phyloP scores from a whole-genome alignment of 1,140 invertebrate genomes.

The Adelges cooleyi region DNA sequence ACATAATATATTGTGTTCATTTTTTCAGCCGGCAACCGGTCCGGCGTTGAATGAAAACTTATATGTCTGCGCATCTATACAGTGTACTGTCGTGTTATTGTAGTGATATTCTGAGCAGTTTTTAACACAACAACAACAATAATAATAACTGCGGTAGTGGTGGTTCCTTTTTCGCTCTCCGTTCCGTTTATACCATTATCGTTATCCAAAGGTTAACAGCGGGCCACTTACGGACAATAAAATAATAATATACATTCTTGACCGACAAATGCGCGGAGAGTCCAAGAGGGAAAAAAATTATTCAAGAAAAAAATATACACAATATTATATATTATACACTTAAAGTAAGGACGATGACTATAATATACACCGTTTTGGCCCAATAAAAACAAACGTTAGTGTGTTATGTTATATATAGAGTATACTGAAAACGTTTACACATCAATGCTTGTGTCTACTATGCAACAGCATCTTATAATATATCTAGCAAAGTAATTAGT shows the following conservation, averaged over 20 bases:
- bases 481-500: no score
- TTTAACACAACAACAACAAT: constrained; percentile 18
- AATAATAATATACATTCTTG: constrained; percentile 16
- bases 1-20: not conserved
- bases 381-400: constrained; percentile 11
- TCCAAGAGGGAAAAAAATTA: not conserved
- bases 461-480: no score
- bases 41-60: constrained; percentile 10
- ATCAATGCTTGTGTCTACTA: no score
- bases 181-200: not conserved
- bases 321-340: not conserved
- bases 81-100: constrained; percentile 11
- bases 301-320: not conserved
- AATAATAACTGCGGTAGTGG: not conserved
- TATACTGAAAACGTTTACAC: not conserved
- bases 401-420: not conserved
- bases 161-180: not conserved
- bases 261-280: constrained; percentile 2
- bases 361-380: not conserved
- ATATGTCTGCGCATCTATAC: not conserved
- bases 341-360: not conserved
- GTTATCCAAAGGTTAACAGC: constrained; percentile 18
- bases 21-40: constrained; percentile 19
- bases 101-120: constrained; percentile 15
- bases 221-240: constrained; percentile 21